Conservation (phyloP, 64 coral and sea anemone genomes). For the Montipora efflorescens region DNA sequence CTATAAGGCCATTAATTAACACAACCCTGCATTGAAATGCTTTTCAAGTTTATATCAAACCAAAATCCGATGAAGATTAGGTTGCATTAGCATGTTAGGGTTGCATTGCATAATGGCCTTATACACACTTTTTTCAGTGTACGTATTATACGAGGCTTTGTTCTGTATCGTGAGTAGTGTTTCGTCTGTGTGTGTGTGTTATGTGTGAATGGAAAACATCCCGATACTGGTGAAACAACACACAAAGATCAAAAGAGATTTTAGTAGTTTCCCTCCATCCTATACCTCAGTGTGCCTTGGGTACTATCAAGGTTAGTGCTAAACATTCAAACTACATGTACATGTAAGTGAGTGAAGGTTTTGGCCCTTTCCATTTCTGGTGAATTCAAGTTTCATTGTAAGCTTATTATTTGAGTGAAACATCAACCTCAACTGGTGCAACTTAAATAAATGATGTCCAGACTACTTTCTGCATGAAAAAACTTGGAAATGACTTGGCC, state of each 20-base stretch:
- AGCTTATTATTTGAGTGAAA: not conserved
- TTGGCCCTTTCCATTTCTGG: not conserved
- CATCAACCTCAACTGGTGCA: not conserved
- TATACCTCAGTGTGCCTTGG: not conserved
- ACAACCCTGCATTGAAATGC: not conserved
- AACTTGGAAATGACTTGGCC: slow-evolving; percentile 50
- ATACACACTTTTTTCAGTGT: not conserved
- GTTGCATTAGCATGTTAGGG: not conserved
- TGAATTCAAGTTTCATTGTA: not conserved
- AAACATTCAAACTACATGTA: not conserved
- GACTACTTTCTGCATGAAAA: slow-evolving; percentile 2
- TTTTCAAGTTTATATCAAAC: no score
- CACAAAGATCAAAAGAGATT: not conserved
- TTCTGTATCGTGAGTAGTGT: not conserved
- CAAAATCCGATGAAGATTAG: not conserved
- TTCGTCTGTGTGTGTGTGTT: not conserved
- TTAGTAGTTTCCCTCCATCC: not conserved
- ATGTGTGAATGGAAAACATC: not conserved
- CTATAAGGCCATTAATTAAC: not conserved
- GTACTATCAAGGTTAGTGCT: not conserved
- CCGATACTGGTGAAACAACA: not conserved
- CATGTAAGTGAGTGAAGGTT: not conserved
- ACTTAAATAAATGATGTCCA: no score
- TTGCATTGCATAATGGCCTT: not conserved
- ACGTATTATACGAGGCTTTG: no score